phyloP scores from a whole-genome alignment of 2,797 vertebrate species.

The Periophthalmus magnuspinnatus region DNA sequence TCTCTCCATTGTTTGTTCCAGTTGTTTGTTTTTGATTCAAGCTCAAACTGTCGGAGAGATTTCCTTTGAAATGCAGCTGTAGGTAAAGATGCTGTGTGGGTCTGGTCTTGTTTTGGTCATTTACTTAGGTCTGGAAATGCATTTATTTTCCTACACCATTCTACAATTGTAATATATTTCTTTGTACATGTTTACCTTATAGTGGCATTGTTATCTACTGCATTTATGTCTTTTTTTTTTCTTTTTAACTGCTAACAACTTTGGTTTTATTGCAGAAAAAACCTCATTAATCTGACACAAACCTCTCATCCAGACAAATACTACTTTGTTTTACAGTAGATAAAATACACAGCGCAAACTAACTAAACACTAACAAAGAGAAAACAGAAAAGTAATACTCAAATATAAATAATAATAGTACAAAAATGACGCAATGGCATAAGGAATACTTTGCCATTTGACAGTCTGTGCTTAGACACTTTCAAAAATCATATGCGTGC shows the following conservation, averaged over 20 bases:
- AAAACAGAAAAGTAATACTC: background rate
- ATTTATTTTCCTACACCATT: background rate
- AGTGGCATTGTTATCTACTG: background rate
- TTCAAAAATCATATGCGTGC: background rate
- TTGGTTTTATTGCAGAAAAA: no score
- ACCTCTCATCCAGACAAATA: background rate
- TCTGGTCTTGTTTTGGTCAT: conserved; percentile 12
- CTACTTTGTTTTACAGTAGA: no score
- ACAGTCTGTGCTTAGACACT: background rate
- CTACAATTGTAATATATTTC: background rate
- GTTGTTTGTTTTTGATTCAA: conserved; percentile 40
- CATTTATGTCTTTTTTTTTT: background rate
- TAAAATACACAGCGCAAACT: no score
- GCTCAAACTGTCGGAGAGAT: conserved; percentile 23
- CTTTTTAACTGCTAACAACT: background rate
- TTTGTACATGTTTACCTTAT: background rate
- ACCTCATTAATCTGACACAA: no score
- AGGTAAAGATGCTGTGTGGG: conserved; percentile 46
- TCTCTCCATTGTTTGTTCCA: conserved; percentile 28
- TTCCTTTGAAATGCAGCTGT: conserved; percentile 16
- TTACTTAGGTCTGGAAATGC: background rate
- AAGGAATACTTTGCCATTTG: background rate
- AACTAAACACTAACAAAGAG: background rate
- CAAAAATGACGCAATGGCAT: no score
- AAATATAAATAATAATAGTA: no score